These are phyloP conservation scores for Accipiter cooperii DNA, from an alignment of 2,113 vertebrate species.

Conservation along the genomic window DNA sequence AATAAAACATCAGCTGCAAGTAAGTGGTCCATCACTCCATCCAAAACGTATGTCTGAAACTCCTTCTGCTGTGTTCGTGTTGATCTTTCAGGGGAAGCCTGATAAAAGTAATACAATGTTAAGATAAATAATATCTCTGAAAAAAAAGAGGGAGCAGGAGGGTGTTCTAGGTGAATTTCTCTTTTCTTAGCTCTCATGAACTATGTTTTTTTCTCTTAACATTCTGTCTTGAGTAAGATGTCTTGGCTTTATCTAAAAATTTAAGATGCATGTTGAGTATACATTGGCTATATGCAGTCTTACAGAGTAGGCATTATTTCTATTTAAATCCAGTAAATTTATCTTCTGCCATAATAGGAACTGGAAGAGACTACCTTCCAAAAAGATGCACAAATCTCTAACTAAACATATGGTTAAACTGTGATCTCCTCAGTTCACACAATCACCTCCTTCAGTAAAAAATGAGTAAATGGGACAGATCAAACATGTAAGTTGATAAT, in stretches of 20 bases:
- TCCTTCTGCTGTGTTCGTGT: conserved; percentile 98
- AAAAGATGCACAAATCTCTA: neutral
- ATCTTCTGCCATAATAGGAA: neutral
- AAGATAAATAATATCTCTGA: neutral
- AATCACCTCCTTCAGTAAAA: neutral
- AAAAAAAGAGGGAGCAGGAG: neutral
- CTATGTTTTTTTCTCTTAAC: neutral
- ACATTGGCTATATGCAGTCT: neutral
- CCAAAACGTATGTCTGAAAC: conserved; percentile 96
- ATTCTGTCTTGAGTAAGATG: neutral
- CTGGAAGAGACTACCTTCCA: neutral
- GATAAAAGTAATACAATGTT: neutral
- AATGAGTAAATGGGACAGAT: neutral
- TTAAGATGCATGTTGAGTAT: accelerated
- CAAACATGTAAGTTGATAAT: neutral
- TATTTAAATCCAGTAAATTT: neutral
- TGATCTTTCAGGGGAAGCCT: conserved; percentile 97
- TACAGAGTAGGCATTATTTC: neutral
- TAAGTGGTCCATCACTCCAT: conserved; percentile 97
- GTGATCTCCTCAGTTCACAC: neutral
- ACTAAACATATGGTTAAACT: neutral
- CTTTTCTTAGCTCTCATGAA: neutral
- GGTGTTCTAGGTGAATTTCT: neutral
- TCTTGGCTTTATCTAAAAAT: neutral
- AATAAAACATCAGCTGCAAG: conserved; percentile 94